Evolutionary conservation across 2,113 vertebrate species (phyloP), one percentile per base, ranked within the genome.

Genomic region (Paraplagusia blochii): DNA sequence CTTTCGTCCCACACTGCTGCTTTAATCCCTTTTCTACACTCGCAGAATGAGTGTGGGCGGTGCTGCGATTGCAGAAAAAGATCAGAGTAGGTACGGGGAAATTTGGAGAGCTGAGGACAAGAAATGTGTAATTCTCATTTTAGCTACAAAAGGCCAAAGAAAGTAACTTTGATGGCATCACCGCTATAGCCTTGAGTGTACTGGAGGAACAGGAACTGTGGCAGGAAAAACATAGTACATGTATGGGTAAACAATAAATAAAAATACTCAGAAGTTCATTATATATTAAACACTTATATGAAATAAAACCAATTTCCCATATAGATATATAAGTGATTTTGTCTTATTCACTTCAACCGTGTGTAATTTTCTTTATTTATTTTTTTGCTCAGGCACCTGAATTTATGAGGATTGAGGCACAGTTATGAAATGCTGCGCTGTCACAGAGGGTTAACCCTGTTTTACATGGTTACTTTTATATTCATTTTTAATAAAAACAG

Each of bases 401-500:
- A 38, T 53, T 35, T 17, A 53, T 17, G 19, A 44, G 58, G 72
- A 57, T 57, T 39, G 36, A 44, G 10, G 38, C 10, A 10, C 11
- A 62, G 55, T 82, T 76, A 81, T 88, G 58, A 82, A 88, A 84
- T 77, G 56, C 68, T 64, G 56, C 33, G 19, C 76, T 73, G 74
- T 77, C 77, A 71, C 52, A 65, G 55, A 47, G 59, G 74, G 63
- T 83, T 82, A 79, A 56, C 61, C 58, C 66, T 66, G 53, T 82
- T 79, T 82, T 82, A 84, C 71, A 72, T 16, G 45, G 55, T 74
- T 81, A 68, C 62, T 74, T 81, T 77, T 83, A 77, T 83, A 76
- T 76, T 78, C 63, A 48, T 33, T 50, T 87, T 83, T 83, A 86
- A 89, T 89, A 88, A 89, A 88, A 86, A 74, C 9, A 46, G 83